Evolutionary conservation across 2,888 invertebrate genomes (phyloP).

Genomic region (Andrena bicolor): DNA sequence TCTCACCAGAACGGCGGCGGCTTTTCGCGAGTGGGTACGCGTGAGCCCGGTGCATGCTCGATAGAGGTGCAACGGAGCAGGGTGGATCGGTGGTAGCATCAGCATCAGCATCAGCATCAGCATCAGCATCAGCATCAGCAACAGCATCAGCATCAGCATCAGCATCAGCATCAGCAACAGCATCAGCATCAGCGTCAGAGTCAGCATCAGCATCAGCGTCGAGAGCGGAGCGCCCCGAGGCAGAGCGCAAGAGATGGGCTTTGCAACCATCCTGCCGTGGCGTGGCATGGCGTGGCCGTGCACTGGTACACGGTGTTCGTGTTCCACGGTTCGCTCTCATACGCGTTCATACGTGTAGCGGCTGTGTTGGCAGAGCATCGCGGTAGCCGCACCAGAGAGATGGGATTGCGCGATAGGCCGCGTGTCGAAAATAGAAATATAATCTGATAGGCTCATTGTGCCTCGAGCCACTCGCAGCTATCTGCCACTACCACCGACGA

Average conservation of each 20-base stretch:
- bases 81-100: slow-evolving; percentile 52
- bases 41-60: not conserved
- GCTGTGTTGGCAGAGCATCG: slow-evolving; percentile 65
- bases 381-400: slow-evolving; percentile 81
- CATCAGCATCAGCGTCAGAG: slow-evolving; percentile 55
- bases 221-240: slow-evolving; percentile 60
- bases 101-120: slow-evolving; percentile 50
- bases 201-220: slow-evolving; percentile 62
- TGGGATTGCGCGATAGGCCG: slow-evolving; percentile 84
- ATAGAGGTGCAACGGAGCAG: slow-evolving; percentile 30
- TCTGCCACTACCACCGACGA: slow-evolving; percentile 79
- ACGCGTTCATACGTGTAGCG: slow-evolving; percentile 41
- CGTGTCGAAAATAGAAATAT: slow-evolving; percentile 85
- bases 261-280: slow-evolving; percentile 20
- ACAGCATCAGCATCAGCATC: slow-evolving; percentile 62
- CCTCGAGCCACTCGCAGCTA: slow-evolving; percentile 81
- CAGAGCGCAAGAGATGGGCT: slow-evolving; percentile 49
- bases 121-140: slow-evolving; percentile 55
- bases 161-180: slow-evolving; percentile 50
- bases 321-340: slow-evolving; percentile 22
- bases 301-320: slow-evolving; percentile 37
- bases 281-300: slow-evolving; percentile 24
- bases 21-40: slow-evolving; percentile 8
- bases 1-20: not conserved
- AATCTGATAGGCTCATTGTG: slow-evolving; percentile 85